A percentile compares a stretch with the other conserved stretches of the same genome.
Evolutionary conservation across 2,113 vertebrate genomes (phyloP).

Genomic region (Atrichornis clamosus): DNA sequence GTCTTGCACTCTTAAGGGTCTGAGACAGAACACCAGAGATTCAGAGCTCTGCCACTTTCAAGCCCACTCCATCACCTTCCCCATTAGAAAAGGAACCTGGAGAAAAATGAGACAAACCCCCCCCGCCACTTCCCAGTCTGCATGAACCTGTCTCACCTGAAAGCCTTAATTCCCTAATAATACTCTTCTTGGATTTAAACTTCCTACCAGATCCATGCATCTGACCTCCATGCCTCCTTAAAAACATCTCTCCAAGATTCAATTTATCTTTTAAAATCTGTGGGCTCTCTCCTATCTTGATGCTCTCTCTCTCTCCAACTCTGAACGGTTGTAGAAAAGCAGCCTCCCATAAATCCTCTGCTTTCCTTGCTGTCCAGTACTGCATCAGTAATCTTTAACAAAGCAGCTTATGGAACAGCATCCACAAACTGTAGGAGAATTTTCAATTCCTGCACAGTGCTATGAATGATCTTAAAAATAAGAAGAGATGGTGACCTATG

Average conservation of each 20-base stretch:
- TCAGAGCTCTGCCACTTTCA: background rate
- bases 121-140: background rate
- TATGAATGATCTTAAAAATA: background rate
- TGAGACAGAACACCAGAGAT: background rate
- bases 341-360: background rate
- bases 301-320: background rate
- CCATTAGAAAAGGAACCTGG: background rate
- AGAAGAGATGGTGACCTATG: background rate
- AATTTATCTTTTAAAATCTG: background rate
- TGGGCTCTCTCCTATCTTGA: background rate
- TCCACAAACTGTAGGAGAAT: background rate
- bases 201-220: background rate
- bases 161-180: background rate
- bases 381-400: background rate
- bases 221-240: background rate
- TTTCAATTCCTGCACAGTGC: background rate
- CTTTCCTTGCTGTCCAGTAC: background rate
- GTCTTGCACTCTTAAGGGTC: background rate
- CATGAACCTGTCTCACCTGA: background rate
- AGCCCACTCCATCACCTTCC: background rate
- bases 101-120: background rate
- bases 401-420: background rate
- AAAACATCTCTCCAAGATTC: background rate
- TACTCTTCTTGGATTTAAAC: background rate
- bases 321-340: background rate